These are phyloP conservation scores for Lucinisca nassula DNA, from an alignment of 2,888 invertebrate species.

Conservation along the genomic window DNA sequence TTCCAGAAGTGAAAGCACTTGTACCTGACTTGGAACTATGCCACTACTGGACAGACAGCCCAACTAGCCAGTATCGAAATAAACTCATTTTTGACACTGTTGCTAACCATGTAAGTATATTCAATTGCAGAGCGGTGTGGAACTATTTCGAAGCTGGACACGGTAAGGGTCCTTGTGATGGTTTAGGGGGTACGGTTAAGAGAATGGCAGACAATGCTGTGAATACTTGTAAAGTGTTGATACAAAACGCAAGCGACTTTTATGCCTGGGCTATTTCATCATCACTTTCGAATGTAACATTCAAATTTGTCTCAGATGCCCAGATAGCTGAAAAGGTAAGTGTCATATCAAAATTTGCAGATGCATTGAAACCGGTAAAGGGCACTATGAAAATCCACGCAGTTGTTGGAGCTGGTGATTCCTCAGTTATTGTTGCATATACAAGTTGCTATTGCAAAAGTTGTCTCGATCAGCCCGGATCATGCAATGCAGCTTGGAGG, in stretches of 20 bases:
- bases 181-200: constrained; percentile 57
- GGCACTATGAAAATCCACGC: background rate
- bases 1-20: constrained; percentile 25
- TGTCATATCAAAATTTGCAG: background rate
- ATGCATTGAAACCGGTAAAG: background rate
- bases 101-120: constrained; percentile 49
- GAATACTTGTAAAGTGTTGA: constrained; percentile 23
- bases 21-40: constrained; percentile 13
- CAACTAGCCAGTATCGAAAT: constrained; percentile 68
- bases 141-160: constrained; percentile 68
- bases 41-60: constrained; percentile 68
- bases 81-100: constrained; percentile 50
- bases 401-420: background rate
- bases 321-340: background rate
- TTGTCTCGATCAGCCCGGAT: too few relatives aligned
- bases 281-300: background rate
- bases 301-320: background rate
- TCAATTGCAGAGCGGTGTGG: constrained; percentile 45
- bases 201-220: constrained; percentile 57
- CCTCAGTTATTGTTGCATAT: background rate
- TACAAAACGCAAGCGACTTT: constrained; percentile 32
- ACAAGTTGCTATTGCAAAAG: background rate
- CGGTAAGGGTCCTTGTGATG: constrained; percentile 68
- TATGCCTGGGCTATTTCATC: background rate
- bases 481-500: too few relatives aligned